Evolutionary conservation across 2,113 vertebrate genomes (phyloP).

Genomic region (Thamnaconus septentrionalis): DNA sequence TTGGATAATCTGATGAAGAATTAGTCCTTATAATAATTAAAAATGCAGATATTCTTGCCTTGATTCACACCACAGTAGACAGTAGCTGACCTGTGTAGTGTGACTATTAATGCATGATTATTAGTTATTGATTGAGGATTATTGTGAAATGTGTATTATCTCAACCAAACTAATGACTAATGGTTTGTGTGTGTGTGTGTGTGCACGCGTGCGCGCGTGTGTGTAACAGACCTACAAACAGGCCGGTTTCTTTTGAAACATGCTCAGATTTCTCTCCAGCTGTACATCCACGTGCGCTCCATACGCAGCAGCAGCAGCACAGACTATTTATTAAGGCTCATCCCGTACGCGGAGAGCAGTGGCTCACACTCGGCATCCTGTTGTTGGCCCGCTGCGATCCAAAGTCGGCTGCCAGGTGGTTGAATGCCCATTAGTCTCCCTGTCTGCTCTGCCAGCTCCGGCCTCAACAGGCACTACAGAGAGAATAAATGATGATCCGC

Average conservation of each 20-base stretch:
- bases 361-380: conserved; percentile 1
- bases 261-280: too few relatives aligned
- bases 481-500: conserved; percentile 63
- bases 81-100: too few relatives aligned
- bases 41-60: too few relatives aligned
- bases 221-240: neutral
- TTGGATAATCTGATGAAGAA: too few relatives aligned
- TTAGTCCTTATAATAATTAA: too few relatives aligned
- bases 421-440: conserved; percentile 64
- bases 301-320: neutral
- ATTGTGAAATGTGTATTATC: too few relatives aligned
- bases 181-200: neutral
- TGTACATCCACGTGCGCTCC: too few relatives aligned
- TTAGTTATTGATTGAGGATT: too few relatives aligned
- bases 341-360: neutral
- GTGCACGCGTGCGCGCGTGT: too few relatives aligned
- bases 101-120: too few relatives aligned
- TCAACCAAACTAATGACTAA: too few relatives aligned
- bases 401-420: conserved; percentile 51
- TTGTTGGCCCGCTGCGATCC: conserved; percentile 24
- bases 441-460: conserved; percentile 49
- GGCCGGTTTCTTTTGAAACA: neutral
- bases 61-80: too few relatives aligned
- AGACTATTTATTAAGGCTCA: neutral
- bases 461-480: conserved; percentile 57